Evolutionary conservation across 2,888 invertebrate genomes (phyloP), one percentile per base, ranked within the genome.

Genomic region (Cosmorhoe ocellata): DNA sequence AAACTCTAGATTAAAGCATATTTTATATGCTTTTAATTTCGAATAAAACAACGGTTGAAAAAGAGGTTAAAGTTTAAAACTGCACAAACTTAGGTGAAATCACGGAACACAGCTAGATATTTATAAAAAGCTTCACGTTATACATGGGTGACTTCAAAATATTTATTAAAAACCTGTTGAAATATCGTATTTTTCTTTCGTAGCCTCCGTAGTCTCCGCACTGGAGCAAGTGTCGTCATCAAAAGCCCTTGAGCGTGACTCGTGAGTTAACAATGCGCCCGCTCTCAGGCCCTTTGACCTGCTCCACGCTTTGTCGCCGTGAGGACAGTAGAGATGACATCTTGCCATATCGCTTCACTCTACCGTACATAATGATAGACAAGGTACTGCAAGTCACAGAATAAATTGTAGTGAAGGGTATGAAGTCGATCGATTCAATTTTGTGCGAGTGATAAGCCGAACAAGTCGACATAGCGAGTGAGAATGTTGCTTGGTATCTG

Each of bases 261-360:
- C 82, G 81, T 76, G 77, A 79, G 84, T 80, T 88, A 88, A 88
- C 88, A 89, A 88, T 87, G 86, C 79, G 74, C 73, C 73, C 69
- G 63, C 69, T 66, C 79, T 56, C 76, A 66, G 76, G 77, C 84
- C 79, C 87, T 87, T 79, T 87, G 88, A 86, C 86, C 88, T 74
- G 84, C 76, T 74, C 74, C 73, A 74, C 75, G 79, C 86, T 86
- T 84, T 84, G 85, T 84, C 80, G 79, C 79, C 70, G 62, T 70
- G 74, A 71, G 81, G 76, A 69, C 76, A 79, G 80, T 79, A 78
- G 79, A 81, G 79, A 81, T 78, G 81, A 76, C 80, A 74, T 77
- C 77, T 76, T 69, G 64, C 61, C 76, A 69, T 74, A 74, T 43
- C 42, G 32, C 46, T 38, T 33, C 46, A 24, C 32, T 28, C 26